Conservation (phyloP, 1,140 invertebrate species). For the Drosophila quadrilineata region DNA sequence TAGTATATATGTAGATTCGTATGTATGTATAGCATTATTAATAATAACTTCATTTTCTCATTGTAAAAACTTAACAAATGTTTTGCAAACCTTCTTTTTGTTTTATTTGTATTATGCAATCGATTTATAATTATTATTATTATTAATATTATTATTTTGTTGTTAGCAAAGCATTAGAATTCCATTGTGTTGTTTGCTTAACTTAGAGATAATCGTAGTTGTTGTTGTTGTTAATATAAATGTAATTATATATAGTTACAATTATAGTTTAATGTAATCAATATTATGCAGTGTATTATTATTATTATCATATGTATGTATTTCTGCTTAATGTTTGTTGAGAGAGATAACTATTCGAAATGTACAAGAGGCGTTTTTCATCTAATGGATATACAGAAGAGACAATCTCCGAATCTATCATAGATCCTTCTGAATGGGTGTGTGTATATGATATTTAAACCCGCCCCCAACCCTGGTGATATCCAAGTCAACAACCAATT, state of each 20-base stretch:
- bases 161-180: slow-evolving; percentile 50
- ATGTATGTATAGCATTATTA: slow-evolving; percentile 32
- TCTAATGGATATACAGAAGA: slow-evolving; percentile 36
- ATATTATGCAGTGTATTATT: slow-evolving; percentile 17
- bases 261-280: slow-evolving; percentile 13
- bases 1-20: slow-evolving; percentile 9
- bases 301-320: no score
- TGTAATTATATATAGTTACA: slow-evolving; percentile 41
- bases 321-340: slow-evolving; percentile 48
- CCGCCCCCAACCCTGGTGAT: neutral
- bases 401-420: slow-evolving; percentile 32
- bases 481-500: no score
- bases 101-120: slow-evolving; percentile 23
- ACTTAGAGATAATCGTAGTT: slow-evolving; percentile 39
- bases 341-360: slow-evolving; percentile 40
- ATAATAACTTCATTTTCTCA: slow-evolving; percentile 64
- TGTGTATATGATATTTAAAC: slow-evolving; percentile 22
- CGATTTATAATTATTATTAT: slow-evolving; percentile 17
- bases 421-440: slow-evolving; percentile 10
- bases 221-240: no score
- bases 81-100: slow-evolving; percentile 61
- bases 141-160: slow-evolving; percentile 25
- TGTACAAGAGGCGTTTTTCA: slow-evolving; percentile 49
- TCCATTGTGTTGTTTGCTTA: slow-evolving; percentile 15
- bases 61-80: slow-evolving; percentile 79